phyloP scores from a whole-genome alignment of 2,888 invertebrate genomes.

The Campoletis raptor region DNA sequence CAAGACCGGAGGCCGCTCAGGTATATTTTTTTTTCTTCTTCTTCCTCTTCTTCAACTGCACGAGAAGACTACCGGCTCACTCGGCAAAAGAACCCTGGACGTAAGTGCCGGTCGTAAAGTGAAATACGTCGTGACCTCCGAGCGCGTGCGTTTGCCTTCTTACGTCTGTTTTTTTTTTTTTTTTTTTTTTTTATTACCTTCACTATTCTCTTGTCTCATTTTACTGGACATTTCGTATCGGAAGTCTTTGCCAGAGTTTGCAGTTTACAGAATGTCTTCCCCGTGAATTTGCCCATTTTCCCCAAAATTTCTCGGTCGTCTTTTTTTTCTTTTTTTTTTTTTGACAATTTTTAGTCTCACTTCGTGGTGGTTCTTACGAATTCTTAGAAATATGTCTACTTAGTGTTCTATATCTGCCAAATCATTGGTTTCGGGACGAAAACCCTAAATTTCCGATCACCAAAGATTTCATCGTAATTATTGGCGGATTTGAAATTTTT shows the following conservation, averaged over 20 bases:
- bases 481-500: background rate
- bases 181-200: conserved; percentile 19
- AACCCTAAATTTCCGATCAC: background rate
- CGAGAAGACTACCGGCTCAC: conserved; percentile 38
- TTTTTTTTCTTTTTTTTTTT: conserved; percentile 10
- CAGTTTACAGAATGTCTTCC: background rate
- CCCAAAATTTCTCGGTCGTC: background rate
- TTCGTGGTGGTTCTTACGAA: background rate
- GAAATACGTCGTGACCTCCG: conserved; percentile 76
- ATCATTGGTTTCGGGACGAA: background rate
- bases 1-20: conserved; percentile 41
- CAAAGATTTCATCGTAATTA: background rate
- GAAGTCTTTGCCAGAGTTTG: conserved; percentile 12
- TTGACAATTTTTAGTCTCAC: background rate
- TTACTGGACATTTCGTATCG: conserved; percentile 6
- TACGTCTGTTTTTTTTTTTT: conserved; percentile 29
- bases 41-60: conserved; percentile 46
- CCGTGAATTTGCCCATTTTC: background rate
- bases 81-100: conserved; percentile 71
- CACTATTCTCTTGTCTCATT: background rate
- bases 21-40: conserved; percentile 58
- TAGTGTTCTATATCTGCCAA: background rate
- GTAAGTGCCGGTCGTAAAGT: conserved; percentile 81
- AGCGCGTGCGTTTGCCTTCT: conserved; percentile 51
- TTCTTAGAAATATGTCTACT: conserved; percentile 15